phyloP scores from a whole-genome alignment of 1,140 invertebrate genomes.

The Heterodera schachtii region DNA sequence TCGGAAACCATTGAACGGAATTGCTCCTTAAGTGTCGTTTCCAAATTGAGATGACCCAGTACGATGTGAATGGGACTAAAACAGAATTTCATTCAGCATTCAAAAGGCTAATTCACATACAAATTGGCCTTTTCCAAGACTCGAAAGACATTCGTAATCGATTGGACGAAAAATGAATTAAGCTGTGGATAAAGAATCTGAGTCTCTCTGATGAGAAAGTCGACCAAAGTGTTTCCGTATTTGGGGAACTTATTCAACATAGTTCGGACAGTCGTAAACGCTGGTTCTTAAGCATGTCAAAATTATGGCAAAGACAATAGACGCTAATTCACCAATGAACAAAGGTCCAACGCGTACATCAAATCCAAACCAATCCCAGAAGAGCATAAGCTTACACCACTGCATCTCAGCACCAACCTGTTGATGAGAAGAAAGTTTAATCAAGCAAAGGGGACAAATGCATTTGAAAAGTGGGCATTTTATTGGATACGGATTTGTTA shows the following conservation, averaged over 20 bases:
- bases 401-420: slow-evolving; percentile 34
- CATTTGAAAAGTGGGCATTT: too few relatives aligned
- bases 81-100: neutral
- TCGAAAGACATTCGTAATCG: slow-evolving; percentile 31
- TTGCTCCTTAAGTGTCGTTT: slow-evolving; percentile 25
- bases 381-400: slow-evolving; percentile 44
- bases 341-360: slow-evolving; percentile 11
- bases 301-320: neutral
- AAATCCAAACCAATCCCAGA: slow-evolving; percentile 50
- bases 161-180: slow-evolving; percentile 30
- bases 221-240: slow-evolving; percentile 34
- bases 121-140: slow-evolving; percentile 23
- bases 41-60: slow-evolving; percentile 30
- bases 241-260: neutral
- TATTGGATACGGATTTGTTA: too few relatives aligned
- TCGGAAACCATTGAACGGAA: slow-evolving; percentile 41
- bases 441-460: too few relatives aligned
- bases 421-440: neutral
- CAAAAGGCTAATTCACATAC: slow-evolving; percentile 22
- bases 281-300: slow-evolving; percentile 22
- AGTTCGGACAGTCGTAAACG: slow-evolving; percentile 30
- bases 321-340: neutral
- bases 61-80: slow-evolving; percentile 37
- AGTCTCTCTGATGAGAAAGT: slow-evolving; percentile 37
- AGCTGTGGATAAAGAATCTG: slow-evolving; percentile 35